Evolutionary conservation across 2,797 vertebrate species (phyloP), one percentile per base, ranked within the genome.

Genomic region (Numenius phaeopus): DNA sequence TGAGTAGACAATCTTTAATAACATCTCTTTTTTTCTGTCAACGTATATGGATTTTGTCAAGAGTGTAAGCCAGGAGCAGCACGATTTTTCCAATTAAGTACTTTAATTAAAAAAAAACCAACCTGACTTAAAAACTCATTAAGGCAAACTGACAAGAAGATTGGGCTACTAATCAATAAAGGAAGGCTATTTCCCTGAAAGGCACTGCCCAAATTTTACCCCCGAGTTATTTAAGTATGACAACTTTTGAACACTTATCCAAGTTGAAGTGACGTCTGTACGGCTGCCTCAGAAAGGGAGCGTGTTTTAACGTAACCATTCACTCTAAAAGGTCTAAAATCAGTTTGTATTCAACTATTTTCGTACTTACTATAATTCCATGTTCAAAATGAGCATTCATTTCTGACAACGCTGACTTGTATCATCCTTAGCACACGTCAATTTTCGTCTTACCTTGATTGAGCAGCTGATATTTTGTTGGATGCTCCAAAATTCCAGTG

Each of bases 401-500:
- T 91, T 61, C 78, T 94, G 62, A 91, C 92, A 97, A 85, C 47
- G 61, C 49, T 57, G 57, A 64, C 61, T 66, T 77, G 21, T 69
- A 78, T 70, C 47, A 72, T 16, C 18, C 76, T 70, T 61, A 47
- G 20, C 44, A 34, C 73, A 11, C 61, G 89, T 85, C 76, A 81
- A 49, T 76, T 97, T 94, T 79, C 67, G 78, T 83, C 87, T 72
- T 76, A 94, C 86, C 75, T 96, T 75, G 79, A 97, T 85, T 72
- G 94, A 1, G n/a, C 27, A 39, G 75, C 34, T 71, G 22, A 87
- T 92, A 97, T 96, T 96, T 90, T 75, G 76, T 90, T 93, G 64
- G 90, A 84, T 83, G 34, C 86, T 89, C 83, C 7, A 29, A 91
- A 98, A 92, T 94, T 89, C 91, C 82, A 92, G 55, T 50, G 97